Conservation (phyloP, 2,888 invertebrate genomes). For the Parochlus steinenii region DNA sequence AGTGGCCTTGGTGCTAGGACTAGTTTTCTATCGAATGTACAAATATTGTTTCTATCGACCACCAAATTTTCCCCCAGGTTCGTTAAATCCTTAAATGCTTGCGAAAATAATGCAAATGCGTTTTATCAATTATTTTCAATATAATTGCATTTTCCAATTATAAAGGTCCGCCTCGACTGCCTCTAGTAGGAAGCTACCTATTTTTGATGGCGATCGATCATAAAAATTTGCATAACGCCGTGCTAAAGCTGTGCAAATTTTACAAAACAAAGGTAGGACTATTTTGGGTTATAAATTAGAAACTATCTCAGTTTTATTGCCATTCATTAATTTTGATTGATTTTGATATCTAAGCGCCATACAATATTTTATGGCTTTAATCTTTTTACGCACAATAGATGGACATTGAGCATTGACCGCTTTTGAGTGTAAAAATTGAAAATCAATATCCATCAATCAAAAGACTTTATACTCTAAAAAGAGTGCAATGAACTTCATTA, state of each 20-base stretch:
- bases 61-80: conserved; percentile 42
- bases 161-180: conserved; percentile 43
- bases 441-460: no score
- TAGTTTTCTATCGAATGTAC: conserved; percentile 26
- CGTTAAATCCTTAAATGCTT: background rate
- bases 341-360: no score
- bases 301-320: no score
- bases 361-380: no score
- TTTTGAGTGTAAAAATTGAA: no score
- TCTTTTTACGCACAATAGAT: no score
- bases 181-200: conserved; percentile 44
- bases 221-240: conserved; percentile 34
- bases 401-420: no score
- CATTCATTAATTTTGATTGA: no score
- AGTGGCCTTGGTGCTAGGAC: conserved; percentile 21
- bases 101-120: conserved; percentile 3
- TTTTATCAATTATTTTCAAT: conserved; percentile 1
- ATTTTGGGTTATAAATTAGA: no score
- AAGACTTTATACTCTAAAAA: no score
- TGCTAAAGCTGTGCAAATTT: conserved; percentile 33
- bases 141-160: conserved; percentile 9
- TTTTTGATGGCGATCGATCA: conserved; percentile 36
- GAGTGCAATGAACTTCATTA: no score
- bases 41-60: conserved; percentile 31
- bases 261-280: conserved; percentile 44